These are phyloP conservation scores for Thymelicus sylvestris DNA, from an alignment of 2,888 invertebrate genomes.

Conservation along the genomic window DNA sequence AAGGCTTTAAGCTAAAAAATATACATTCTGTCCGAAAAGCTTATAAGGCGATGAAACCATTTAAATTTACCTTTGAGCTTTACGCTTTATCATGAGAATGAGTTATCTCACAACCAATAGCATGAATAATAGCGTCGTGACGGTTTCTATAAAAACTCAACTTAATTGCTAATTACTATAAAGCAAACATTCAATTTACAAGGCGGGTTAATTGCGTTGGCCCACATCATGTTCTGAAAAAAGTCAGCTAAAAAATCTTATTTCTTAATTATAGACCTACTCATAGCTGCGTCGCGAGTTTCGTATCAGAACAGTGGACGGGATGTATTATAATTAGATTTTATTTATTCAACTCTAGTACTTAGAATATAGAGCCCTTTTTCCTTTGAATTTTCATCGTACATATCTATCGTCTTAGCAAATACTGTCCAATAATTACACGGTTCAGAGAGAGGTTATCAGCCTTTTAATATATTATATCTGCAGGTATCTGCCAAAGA, in stretches of 20 bases:
- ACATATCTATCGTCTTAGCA: conserved; percentile 61
- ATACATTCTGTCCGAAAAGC: conserved; percentile 15
- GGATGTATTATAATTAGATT: conserved; percentile 52
- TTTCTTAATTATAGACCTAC: conserved; percentile 85
- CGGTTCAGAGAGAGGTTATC: conserved; percentile 79
- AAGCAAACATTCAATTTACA: conserved; percentile 85
- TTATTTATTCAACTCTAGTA: conserved; percentile 51
- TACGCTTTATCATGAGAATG: conserved; percentile 66
- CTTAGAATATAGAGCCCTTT: conserved; percentile 49
- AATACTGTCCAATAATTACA: conserved; percentile 81
- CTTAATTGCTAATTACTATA: conserved; percentile 84
- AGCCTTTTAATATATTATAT: conserved; percentile 75
- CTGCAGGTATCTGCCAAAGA: conserved; percentile 60
- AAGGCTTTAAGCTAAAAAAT: neutral
- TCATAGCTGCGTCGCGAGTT: conserved; percentile 76
- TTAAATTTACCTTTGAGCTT: conserved; percentile 65
- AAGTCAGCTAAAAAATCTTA: conserved; percentile 81
- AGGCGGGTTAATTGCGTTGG: conserved; percentile 82
- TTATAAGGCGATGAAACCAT: conserved; percentile 45
- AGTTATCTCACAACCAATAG: conserved; percentile 66
- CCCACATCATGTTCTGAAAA: conserved; percentile 77
- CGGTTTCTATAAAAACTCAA: conserved; percentile 70
- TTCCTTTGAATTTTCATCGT: conserved; percentile 42
- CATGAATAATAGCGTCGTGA: conserved; percentile 68
- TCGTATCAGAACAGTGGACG: conserved; percentile 66